A percentile compares a stretch with the other conserved stretches of the same genome.
Evolutionary conservation across 2,113 vertebrate species (phyloP).

Genomic region (Corythaixoides concolor): DNA sequence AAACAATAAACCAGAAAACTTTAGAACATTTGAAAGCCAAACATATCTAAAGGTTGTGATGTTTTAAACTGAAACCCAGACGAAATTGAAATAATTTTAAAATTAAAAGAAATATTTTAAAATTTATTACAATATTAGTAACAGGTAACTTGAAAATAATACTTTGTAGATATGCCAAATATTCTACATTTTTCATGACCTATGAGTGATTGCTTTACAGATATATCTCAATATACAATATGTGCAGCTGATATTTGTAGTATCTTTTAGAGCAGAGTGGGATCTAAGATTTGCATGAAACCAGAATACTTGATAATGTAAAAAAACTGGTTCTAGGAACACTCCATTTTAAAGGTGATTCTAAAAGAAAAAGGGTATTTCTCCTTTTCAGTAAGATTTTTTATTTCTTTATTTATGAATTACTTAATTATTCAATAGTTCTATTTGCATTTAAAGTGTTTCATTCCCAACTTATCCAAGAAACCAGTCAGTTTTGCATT

Average conservation of each 20-base stretch:
- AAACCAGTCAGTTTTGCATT: not conserved
- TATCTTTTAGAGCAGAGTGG: not conserved
- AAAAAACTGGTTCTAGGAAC: not conserved
- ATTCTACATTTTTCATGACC: not conserved
- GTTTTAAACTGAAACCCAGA: not conserved
- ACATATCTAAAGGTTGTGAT: not conserved
- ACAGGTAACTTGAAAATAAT: not conserved
- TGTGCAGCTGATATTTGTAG: not conserved
- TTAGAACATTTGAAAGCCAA: not conserved
- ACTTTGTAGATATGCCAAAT: not conserved
- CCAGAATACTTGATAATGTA: not conserved
- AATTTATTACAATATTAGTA: not conserved
- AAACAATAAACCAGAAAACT: not conserved
- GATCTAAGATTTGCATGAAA: not conserved
- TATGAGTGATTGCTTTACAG: not conserved
- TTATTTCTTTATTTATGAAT: not conserved
- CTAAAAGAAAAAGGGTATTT: not conserved
- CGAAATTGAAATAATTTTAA: not conserved
- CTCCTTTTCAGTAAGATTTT: not conserved
- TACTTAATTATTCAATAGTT: not conserved
- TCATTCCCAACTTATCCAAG: not conserved
- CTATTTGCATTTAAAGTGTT: not conserved
- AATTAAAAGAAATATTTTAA: not conserved
- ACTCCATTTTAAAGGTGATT: not conserved
- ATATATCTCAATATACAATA: not conserved